phyloP scores from a whole-genome alignment of 2,797 vertebrate genomes.

The Mareca strepera region DNA sequence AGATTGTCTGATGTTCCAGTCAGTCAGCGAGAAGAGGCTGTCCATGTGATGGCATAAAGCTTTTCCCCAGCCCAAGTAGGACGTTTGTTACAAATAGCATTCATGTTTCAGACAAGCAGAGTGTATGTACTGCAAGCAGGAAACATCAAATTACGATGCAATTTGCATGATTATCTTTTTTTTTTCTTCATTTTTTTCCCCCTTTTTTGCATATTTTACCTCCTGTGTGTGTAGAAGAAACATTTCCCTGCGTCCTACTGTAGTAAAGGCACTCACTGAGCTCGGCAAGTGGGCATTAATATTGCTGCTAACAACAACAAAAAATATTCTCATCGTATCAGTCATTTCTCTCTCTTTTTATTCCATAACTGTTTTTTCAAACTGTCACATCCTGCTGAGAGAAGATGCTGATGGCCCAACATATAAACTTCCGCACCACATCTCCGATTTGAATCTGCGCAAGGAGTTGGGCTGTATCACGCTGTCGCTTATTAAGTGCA shows the following conservation, averaged over 20 bases:
- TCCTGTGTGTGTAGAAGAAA: neutral
- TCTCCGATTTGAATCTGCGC: neutral
- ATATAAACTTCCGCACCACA: neutral
- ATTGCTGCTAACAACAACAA: slow-evolving; percentile 61
- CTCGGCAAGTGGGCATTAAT: slow-evolving; percentile 32
- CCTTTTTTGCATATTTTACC: neutral
- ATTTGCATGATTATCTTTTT: neutral
- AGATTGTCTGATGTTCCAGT: neutral
- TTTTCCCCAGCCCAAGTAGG: neutral
- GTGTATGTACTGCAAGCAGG: neutral
- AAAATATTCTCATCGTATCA: slow-evolving; percentile 61
- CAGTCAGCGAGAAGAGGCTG: neutral
- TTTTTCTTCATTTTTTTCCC: too few species aligned
- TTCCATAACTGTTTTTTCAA: slow-evolving; percentile 55
- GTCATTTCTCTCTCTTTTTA: slow-evolving; percentile 49
- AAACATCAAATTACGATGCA: neutral
- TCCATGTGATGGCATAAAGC: neutral
- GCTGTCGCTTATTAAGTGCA: neutral
- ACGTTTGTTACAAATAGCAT: neutral
- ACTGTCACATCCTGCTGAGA: slow-evolving; percentile 47
- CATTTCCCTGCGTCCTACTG: neutral
- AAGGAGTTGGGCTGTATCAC: neutral
- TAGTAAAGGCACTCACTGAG: neutral
- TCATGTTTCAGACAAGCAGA: neutral
- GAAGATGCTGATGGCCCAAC: slow-evolving; percentile 31